A percentile compares a stretch with the other conserved stretches of the same genome.
phyloP scores from a whole-genome alignment of 2,888 invertebrate genomes.

The Brenthis ino region DNA sequence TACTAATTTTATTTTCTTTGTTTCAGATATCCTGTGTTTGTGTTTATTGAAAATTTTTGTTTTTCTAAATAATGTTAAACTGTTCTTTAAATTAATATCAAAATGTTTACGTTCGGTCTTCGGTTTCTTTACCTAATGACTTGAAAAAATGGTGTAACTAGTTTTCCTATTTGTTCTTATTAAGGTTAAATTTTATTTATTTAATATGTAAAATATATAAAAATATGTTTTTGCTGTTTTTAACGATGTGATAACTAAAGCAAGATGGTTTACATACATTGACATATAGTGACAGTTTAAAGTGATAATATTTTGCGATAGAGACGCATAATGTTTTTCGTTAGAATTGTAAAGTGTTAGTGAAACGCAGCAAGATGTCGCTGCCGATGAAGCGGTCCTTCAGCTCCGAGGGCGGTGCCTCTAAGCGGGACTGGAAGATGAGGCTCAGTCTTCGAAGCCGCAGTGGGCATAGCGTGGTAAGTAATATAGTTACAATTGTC shows the following conservation, averaged over 20 bases:
- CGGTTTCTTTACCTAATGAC: constrained; percentile 9
- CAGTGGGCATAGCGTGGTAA: constrained; percentile 83
- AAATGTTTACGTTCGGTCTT: constrained; percentile 13
- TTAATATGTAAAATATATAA: constrained; percentile 24
- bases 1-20: constrained; percentile 37
- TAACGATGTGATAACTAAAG: constrained; percentile 16
- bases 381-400: constrained; percentile 84
- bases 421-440: constrained; percentile 87
- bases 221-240: neutral
- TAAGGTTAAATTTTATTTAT: constrained; percentile 1
- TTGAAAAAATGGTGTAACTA: constrained; percentile 17
- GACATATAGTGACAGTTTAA: constrained; percentile 20
- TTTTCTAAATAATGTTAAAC: constrained; percentile 5
- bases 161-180: constrained; percentile 1
- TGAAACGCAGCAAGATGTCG: constrained; percentile 54
- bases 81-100: constrained; percentile 7
- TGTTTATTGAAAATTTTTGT: constrained; percentile 4
- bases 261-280: constrained; percentile 6
- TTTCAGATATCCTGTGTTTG: constrained; percentile 43
- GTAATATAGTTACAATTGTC: constrained; percentile 40
- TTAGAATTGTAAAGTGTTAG: constrained; percentile 19
- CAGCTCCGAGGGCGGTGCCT: constrained; percentile 83
- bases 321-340: constrained; percentile 50
- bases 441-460: constrained; percentile 88
- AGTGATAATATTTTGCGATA: constrained; percentile 47